These are phyloP conservation scores for Manis pentadactyla DNA, from an alignment of 2,797 vertebrate species.

Conservation along the genomic window DNA sequence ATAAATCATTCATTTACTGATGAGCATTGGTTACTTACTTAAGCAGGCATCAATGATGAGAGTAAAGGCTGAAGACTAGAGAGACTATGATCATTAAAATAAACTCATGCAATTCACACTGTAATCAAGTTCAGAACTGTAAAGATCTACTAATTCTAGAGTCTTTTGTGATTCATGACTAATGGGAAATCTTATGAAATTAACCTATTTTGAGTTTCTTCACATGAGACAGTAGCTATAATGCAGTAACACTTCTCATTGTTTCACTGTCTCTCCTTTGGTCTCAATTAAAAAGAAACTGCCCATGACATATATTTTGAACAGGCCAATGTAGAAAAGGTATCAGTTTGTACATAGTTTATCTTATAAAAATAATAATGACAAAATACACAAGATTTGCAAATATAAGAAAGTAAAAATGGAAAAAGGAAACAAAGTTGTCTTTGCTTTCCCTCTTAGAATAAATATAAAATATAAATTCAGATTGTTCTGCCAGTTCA, in stretches of 20 bases:
- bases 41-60: neutral
- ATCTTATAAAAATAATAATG: neutral
- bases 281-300: neutral
- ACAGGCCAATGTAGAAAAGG: neutral
- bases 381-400: neutral
- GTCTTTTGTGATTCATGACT: neutral
- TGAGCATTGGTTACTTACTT: neutral
- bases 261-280: neutral
- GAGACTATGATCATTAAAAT: neutral
- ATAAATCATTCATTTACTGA: neutral
- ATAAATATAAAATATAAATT: conserved; percentile 42
- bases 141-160: neutral
- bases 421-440: neutral
- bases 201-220: neutral
- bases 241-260: neutral
- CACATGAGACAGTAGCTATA: neutral
- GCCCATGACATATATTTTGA: neutral
- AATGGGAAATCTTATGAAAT: neutral
- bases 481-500: neutral
- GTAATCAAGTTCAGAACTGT: neutral
- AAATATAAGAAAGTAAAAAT: neutral
- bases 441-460: neutral
- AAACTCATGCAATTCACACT: neutral
- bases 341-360: neutral
- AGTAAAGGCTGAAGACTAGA: neutral